phyloP scores from a whole-genome alignment of 2,113 vertebrate genomes.

The Capreolus pygargus region DNA sequence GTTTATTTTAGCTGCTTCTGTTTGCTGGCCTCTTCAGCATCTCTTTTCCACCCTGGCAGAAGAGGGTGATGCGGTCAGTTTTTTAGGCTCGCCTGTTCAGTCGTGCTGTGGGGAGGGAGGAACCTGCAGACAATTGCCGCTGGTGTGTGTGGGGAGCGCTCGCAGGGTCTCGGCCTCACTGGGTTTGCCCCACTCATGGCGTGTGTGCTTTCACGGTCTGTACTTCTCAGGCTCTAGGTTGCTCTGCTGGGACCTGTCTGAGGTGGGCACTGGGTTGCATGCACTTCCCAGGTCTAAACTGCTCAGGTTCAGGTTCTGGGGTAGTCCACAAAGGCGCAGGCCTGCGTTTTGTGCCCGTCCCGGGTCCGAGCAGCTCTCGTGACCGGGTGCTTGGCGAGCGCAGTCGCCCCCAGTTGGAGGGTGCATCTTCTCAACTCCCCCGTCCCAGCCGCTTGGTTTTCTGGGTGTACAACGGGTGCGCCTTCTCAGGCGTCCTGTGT shows the following conservation, averaged over 20 bases:
- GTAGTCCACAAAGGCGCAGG: not conserved
- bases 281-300: not conserved
- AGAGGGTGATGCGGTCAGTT: rapidly evolving
- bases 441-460: rapidly evolving
- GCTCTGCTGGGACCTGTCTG: not conserved
- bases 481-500: rapidly evolving
- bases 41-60: not conserved
- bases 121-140: rapidly evolving
- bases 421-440: rapidly evolving
- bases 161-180: rapidly evolving
- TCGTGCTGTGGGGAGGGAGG: rapidly evolving
- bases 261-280: not conserved
- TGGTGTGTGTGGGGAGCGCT: rapidly evolving
- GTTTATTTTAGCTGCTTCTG: not conserved
- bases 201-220: rapidly evolving
- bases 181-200: rapidly evolving
- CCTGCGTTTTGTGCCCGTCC: rapidly evolving
- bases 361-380: not conserved
- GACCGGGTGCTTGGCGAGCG: rapidly evolving
- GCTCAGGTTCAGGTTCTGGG: not conserved
- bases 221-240: rapidly evolving
- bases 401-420: rapidly evolving
- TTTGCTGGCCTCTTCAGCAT: not conserved
- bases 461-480: rapidly evolving
- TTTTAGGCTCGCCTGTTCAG: not conserved